Base-by-base conservation (phyloP, 2,888 invertebrate species). In the Stenoptilia bipunctidactyla region DNA sequence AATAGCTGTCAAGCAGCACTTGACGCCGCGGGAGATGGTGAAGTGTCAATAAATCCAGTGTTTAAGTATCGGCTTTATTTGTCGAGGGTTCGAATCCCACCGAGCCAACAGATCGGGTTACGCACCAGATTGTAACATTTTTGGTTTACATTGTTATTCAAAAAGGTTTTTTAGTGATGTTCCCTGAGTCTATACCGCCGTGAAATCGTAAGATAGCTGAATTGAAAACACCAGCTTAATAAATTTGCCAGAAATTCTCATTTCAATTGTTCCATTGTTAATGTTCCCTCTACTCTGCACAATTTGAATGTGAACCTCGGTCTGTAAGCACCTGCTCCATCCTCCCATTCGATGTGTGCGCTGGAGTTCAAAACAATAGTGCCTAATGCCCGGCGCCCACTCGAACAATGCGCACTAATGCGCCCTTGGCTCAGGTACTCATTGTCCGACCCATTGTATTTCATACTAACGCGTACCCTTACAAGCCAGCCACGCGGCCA, bases 331-430 rank as follows among this genome's bases (percentile, higher is more conserved):
- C 30, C 30, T 30, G 30, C 12, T 30, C 6, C 12, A 9, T 30
- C 30, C 30, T 9, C 30, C 12, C 30, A 12, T 12, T 30, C 6
- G 30, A 20, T 20, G 30, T n/a, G n/a, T 35, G 39, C 39, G 39
- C 15, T 15, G 9, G 27, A 34, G 39, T 25, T 30, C 30, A 25
- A 40, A 37, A 40, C 40, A 40, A 40, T 40, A 27, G 36, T 20
- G 30, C 36, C 37, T 37, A 37, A 40, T 40, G 40, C 27, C 30
- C 30, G 30, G 30, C 30, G 30, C 30, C 30, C 40, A 13, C 13
- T n/a, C 34, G 15, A 33, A 40, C 40, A 40, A 40, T 40, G 40
- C 13, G 13, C 15, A 9, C 36, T 40, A 40, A 40, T 40, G 13
- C 40, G 40, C 39, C 34, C 39, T 30, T 30, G 30, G 12, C 30